Base-by-base conservation (phyloP, 2,113 vertebrate genomes). In the Ochotona princeps region DNA sequence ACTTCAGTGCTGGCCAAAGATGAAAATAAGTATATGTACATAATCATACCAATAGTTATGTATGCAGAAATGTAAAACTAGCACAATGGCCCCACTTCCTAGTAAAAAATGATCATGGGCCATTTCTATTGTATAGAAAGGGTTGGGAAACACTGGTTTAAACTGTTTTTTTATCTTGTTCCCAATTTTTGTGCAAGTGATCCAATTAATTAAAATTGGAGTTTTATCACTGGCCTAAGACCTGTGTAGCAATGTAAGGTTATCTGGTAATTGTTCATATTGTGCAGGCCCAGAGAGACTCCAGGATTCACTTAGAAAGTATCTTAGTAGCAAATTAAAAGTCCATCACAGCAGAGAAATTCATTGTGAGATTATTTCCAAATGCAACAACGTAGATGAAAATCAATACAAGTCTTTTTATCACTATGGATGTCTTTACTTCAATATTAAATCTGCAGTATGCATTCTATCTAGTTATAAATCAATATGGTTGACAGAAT, bases 191-290 rank as follows among this genome's bases (percentile, higher is more conserved):
- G 32, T 30, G 20, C 63, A 38, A 20, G 18, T 78, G 60, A 90
- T 49, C 44, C 25, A 67, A 12, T 78, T 69, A 49, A 57, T 78
- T 76, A 89, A 94, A 51, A 7, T n/a, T 80, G 70, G 38, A 57
- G 15, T 69, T 85, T 93, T 61, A 20, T 86, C 35, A 28, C 11
- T 89, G n/a, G 18, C 32, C 82, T 93, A 93, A 91, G 60, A 83
- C 57, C n/a, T 73, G 20, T 30, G 17, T 13, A 76, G 32, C 70
- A 51, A 57, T 80, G 1, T 61, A 54, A 79, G 73, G 79, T 65
- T 44, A 92, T 18, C 47, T 26, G 5, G 18, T n/a, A 70, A 76
- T 61, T 79, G 15, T 51, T 51, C 51, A 20, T 51, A 25, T 51
- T 90, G 30, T 61, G 83, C 60, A 13, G 49, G 20, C n/a, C 54